Evolutionary conservation across 2,113 vertebrate genomes (phyloP), one percentile per base, ranked within the genome.

Genomic region (Cromileptes altivelis): DNA sequence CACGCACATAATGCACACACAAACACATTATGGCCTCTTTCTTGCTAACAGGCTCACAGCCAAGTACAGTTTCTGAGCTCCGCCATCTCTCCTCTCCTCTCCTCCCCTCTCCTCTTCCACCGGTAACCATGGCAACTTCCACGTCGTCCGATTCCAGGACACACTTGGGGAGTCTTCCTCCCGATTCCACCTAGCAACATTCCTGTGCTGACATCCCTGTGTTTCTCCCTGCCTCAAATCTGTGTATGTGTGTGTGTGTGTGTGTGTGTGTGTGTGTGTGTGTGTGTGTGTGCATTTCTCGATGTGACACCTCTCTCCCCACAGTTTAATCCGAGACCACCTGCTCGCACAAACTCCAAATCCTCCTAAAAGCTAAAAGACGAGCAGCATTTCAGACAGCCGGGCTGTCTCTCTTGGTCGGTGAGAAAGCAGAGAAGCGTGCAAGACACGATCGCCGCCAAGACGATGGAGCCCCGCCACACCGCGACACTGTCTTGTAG

Each of bases 61-160:
- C 82, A 83, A 86, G 64, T 81, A 85, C 75, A 81, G 82, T 77
- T 85, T 87, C 78, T 76, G 23, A 87, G 87, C 89, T 79, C 65
- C 42, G 25, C 77, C 60, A 81, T 91, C 78, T 45, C 42, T 45
- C 42, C 78, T 89, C 78, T 53, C 55, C 70, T 78, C 61, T 58
- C 78, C 81, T 85, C 70, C 49, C 33, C 57, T 74, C 64, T 82
- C 81, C 52, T 88, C 77, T 87, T 85, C 68, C 78, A 45, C 53
- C 11, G 61, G 92, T 94, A 85, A 93, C 93, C 92, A 94, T 93
- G 78, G 93, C 82, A 94, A 94, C 92, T 27, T 81, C 83, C 80
- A 75, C 30, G 15, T 92, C 75, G 79, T 92, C 92, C 85, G 74
- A 93, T 91, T 90, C 87, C 85, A 93, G 92, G 92, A 91, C 88